A percentile compares a stretch with the other conserved stretches of the same genome.
phyloP scores from a whole-genome alignment of 2,888 invertebrate species.

The Beris morrisii region DNA sequence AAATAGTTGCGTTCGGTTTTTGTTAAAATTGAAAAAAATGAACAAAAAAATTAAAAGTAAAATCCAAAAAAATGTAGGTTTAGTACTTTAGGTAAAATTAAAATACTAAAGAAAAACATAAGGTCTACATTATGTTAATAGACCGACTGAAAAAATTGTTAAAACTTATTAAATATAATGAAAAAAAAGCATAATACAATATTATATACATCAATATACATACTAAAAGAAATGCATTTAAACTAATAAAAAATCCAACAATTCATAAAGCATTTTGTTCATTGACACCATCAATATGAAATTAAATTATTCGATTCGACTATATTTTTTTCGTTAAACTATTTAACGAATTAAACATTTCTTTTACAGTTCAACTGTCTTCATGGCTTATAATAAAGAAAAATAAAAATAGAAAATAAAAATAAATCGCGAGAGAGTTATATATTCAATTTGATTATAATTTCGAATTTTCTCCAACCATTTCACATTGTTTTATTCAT shows the following conservation, averaged over 20 bases:
- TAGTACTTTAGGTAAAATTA: conserved; percentile 11
- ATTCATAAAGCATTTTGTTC: background rate
- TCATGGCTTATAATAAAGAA: too few relatives aligned
- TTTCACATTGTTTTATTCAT: too few relatives aligned
- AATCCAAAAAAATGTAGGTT: background rate
- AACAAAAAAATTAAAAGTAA: conserved; percentile 1
- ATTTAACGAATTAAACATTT: too few relatives aligned
- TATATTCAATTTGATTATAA: too few relatives aligned
- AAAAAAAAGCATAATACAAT: conserved; percentile 26
- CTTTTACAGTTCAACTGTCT: too few relatives aligned
- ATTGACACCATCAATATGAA: background rate
- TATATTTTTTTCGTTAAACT: too few relatives aligned
- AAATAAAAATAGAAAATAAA: too few relatives aligned
- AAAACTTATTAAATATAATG: conserved; percentile 35
- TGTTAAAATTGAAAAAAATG: conserved; percentile 14
- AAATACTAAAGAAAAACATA: conserved; percentile 13
- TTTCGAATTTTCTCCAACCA: too few relatives aligned
- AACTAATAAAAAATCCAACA: background rate
- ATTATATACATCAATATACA: conserved; percentile 24
- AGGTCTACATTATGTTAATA: conserved; percentile 39
- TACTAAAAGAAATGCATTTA: conserved; percentile 9
- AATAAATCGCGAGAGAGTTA: too few relatives aligned
- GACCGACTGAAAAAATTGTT: conserved; percentile 40
- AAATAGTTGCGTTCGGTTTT: conserved; percentile 1
- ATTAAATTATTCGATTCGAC: too few relatives aligned